Base-by-base conservation (phyloP, 2,888 invertebrate species). In the Phorcus lineatus region DNA sequence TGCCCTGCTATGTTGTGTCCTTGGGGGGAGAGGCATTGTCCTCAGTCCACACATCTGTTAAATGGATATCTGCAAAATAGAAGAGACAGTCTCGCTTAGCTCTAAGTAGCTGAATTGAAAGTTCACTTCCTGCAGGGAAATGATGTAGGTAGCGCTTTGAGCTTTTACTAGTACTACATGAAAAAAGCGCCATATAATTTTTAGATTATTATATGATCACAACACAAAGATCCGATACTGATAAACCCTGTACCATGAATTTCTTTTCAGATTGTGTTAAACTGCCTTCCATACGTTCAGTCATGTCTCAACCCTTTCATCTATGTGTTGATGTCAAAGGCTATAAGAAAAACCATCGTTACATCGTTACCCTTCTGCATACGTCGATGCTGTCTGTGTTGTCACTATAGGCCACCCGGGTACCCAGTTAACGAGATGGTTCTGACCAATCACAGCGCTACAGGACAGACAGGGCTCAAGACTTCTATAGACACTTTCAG, bases 301-400 rank as follows among this genome's bases (percentile, higher is more conserved):
- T 90, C 90, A 4, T 88, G 88, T 82, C 83, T 90, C 40, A 90
- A 90, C 82, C 90, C 90, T 1, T 80, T 90, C 55, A 88, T 90
- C 66, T 90, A 90, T 78, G 86, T 88, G 7, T 84, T 88, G 78
- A 90, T 90, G 90, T 90, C 90, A 4, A 87, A 87, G 79, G 87
- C 86, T 52, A 88, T 89, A 74, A 78, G 89, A 4, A 82, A 80
- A 19, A 79, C 82, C 36, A 82, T 85, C 40, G 76, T 74, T 19
- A 74, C 80, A 76, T 52, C 62, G 22, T 66, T 80, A 9, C 77
- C 82, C 24, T 17, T 75, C 74, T 80, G 82, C 82, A 31, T 78
- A 47, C 75, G 75, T 57, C 28, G 55, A 19, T 78, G 67, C 75
- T 83, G 83, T 54, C 24, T 66, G 9, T 19, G 40, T 24, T 55